These are phyloP conservation scores for Taurulus bubalis DNA, from an alignment of 2,113 vertebrate genomes.

Conservation along the genomic window DNA sequence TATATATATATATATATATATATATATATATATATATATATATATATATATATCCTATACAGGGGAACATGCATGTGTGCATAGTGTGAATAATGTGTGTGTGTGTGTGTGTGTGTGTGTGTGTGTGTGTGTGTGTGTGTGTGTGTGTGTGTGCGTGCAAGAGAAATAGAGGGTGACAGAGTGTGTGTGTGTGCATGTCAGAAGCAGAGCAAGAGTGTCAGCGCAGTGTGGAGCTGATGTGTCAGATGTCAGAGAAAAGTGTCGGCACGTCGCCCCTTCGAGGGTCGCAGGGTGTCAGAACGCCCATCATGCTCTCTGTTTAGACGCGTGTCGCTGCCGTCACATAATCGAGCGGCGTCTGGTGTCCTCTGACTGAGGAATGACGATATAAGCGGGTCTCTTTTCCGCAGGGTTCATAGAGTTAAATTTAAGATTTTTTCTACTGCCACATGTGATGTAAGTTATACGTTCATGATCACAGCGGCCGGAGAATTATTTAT, in stretches of 20 bases:
- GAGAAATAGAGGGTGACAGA: background rate
- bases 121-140: conserved; percentile 4
- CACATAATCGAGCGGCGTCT: conserved; percentile 23
- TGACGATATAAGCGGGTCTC: background rate
- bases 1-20: too few relatives aligned
- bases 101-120: conserved; percentile 14
- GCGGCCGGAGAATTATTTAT: background rate
- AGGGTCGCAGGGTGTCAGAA: conserved; percentile 51
- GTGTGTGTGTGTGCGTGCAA: background rate
- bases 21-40: background rate
- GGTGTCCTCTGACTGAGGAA: conserved; percentile 42
- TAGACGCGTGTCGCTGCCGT: conserved; percentile 53
- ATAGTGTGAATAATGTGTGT: conserved; percentile 4
- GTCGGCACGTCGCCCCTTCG: conserved; percentile 58
- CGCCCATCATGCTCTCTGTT: conserved; percentile 62
- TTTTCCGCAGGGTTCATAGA: background rate
- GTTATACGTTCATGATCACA: background rate
- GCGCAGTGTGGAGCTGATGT: conserved; percentile 61
- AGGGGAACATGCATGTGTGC: background rate
- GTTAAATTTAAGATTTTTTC: background rate
- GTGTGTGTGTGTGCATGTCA: conserved; percentile 39
- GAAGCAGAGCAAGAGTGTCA: conserved; percentile 56
- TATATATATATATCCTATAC: background rate
- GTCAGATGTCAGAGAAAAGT: conserved; percentile 71
- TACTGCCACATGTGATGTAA: background rate